These are phyloP conservation scores for Drosophila demipolita DNA, from an alignment of 2,888 invertebrate species.

Conservation along the genomic window DNA sequence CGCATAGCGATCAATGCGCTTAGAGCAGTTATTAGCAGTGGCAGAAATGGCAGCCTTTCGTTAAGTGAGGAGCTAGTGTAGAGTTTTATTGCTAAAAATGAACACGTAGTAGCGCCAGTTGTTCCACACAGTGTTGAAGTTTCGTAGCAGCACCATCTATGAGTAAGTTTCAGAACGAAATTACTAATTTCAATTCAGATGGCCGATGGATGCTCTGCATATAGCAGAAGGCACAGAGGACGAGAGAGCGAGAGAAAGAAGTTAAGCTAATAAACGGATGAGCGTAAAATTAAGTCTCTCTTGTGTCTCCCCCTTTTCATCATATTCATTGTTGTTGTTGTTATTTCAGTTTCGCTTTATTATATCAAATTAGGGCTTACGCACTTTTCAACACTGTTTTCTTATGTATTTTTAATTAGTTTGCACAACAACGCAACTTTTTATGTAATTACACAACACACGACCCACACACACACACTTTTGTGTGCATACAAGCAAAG, in stretches of 20 bases:
- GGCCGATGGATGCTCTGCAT: constrained; percentile 3
- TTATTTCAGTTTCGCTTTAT: constrained; percentile 23
- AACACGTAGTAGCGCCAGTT: constrained; percentile 18
- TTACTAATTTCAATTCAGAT: too few species aligned
- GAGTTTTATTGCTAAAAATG: not conserved
- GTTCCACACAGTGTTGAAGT: not conserved
- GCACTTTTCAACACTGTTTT: constrained; percentile 47
- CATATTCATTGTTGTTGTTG: not conserved
- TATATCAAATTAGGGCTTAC: constrained; percentile 12
- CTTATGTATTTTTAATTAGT: constrained; percentile 69
- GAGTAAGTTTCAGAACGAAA: accelerated
- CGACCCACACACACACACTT: not conserved
- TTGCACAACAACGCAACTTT: constrained; percentile 31
- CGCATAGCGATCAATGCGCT: not conserved
- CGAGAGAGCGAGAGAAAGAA: not conserved
- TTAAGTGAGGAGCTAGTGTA: not conserved
- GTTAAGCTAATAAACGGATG: not conserved
- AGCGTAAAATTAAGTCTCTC: constrained; percentile 1
- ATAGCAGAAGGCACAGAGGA: not conserved
- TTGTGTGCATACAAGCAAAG: not conserved
- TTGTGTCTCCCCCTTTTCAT: not conserved
- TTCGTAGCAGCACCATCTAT: constrained; percentile 4
- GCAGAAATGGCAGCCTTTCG: not conserved
- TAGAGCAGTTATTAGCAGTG: not conserved
- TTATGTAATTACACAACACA: constrained; percentile 5